phyloP scores from a whole-genome alignment of 2,797 vertebrate species.

The Cephalopachus bancanus region DNA sequence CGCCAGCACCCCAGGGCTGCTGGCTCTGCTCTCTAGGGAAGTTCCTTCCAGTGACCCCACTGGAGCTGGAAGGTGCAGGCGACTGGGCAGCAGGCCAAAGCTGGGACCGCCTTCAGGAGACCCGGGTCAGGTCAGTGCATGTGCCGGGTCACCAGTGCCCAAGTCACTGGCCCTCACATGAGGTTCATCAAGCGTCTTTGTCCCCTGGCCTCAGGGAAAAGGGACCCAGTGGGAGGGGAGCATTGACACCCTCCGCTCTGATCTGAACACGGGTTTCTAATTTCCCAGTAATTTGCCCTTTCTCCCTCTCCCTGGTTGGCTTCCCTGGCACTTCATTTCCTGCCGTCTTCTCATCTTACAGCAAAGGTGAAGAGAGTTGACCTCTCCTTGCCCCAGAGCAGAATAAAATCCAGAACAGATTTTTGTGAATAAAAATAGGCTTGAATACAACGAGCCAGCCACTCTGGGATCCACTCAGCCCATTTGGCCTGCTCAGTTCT shows the following conservation, averaged over 20 bases:
- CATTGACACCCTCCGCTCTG: conserved; percentile 66
- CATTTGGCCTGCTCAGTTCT: background rate
- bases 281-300: conserved; percentile 79
- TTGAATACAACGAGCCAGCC: conserved; percentile 32
- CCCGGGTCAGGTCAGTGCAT: background rate
- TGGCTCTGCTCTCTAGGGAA: background rate
- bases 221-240: background rate
- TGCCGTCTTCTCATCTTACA: conserved; percentile 81
- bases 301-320: conserved; percentile 71
- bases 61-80: background rate
- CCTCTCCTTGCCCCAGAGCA: conserved; percentile 77
- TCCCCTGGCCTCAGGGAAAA: background rate
- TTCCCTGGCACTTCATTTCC: conserved; percentile 83
- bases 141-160: background rate
- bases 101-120: background rate
- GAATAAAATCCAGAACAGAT: conserved; percentile 83
- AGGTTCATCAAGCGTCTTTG: background rate
- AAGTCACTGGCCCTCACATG: background rate
- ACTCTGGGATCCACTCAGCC: background rate
- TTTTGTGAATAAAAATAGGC: conserved; percentile 80
- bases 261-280: conserved; percentile 80
- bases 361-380: conserved; percentile 78
- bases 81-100: accelerated
- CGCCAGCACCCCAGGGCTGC: accelerated
- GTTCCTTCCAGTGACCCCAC: background rate